A percentile compares a stretch with the other conserved stretches of the same genome.
These are phyloP conservation scores for Eutrigla gurnardus DNA, from an alignment of 2,797 vertebrate species.

Conservation along the genomic window DNA sequence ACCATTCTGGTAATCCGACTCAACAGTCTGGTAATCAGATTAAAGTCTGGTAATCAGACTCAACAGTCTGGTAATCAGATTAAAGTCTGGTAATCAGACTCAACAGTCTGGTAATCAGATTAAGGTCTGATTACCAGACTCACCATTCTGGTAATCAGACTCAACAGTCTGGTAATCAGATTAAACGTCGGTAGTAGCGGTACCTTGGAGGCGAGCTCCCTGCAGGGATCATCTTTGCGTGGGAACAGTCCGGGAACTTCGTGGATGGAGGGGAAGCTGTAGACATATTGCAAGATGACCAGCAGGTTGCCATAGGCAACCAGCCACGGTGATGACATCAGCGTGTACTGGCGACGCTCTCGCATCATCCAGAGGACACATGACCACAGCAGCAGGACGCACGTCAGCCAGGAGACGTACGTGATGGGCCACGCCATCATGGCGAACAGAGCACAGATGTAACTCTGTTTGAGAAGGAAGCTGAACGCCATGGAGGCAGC, in stretches of 20 bases:
- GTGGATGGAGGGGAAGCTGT: slow-evolving; percentile 89
- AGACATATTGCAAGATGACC: slow-evolving; percentile 92
- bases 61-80: too few species aligned
- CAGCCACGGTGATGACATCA: slow-evolving; percentile 95
- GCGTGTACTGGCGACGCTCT: slow-evolving; percentile 91
- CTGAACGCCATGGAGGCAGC: slow-evolving; percentile 87
- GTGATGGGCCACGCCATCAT: slow-evolving; percentile 99
- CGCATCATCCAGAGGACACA: slow-evolving; percentile 96
- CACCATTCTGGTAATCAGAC: too few species aligned
- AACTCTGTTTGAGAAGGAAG: slow-evolving; percentile 96
- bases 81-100: too few species aligned
- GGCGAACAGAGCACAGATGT: slow-evolving; percentile 93
- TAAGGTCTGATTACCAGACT: too few species aligned
- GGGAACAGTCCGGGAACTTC: slow-evolving; percentile 90
- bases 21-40: too few species aligned
- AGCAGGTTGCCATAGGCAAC: slow-evolving; percentile 93
- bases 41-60: too few species aligned
- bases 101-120: too few species aligned
- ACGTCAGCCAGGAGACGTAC: slow-evolving; percentile 96
- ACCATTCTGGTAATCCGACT: too few species aligned
- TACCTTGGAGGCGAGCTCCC: slow-evolving; percentile 93
- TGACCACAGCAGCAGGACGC: slow-evolving; percentile 94
- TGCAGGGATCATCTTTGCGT: slow-evolving; percentile 85
- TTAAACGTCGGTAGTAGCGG: background rate
- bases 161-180: too few species aligned